These are phyloP conservation scores for Calliphora vomitoria DNA, from an alignment of 2,888 invertebrate species.

Conservation along the genomic window DNA sequence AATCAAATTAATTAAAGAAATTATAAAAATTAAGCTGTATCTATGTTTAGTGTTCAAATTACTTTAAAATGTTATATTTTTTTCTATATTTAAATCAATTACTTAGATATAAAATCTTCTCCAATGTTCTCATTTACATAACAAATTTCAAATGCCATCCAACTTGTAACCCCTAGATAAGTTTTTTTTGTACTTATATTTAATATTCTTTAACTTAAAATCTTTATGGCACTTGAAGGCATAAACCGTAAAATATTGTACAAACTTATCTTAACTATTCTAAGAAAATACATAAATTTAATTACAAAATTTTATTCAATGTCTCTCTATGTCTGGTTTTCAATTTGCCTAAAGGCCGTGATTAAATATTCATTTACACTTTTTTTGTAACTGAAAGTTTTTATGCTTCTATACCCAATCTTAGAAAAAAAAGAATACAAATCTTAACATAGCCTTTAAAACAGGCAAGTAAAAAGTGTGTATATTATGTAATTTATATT, in stretches of 20 bases:
- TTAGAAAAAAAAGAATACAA: background rate
- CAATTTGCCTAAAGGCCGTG: slow-evolving; percentile 8
- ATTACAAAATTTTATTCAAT: slow-evolving; percentile 1
- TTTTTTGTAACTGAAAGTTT: background rate
- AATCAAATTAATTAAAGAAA: no score
- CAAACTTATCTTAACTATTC: background rate
- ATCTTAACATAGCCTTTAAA: background rate
- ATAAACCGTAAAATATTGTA: background rate
- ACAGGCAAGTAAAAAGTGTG: background rate
- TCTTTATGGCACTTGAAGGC: background rate
- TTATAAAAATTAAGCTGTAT: no score
- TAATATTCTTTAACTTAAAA: background rate
- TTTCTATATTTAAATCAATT: no score
- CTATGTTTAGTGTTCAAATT: no score
- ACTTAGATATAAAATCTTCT: no score
- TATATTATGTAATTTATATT: background rate
- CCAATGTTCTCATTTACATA: no score
- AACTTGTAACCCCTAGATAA: no score
- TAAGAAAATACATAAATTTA: background rate
- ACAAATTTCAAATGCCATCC: no score
- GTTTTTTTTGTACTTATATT: no score
- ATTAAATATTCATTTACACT: background rate
- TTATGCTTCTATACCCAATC: background rate
- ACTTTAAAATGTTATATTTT: no score
- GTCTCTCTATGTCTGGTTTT: background rate